These are phyloP conservation scores for Elephantulus edwardii DNA, from an alignment of 2,113 vertebrate species.

Conservation along the genomic window DNA sequence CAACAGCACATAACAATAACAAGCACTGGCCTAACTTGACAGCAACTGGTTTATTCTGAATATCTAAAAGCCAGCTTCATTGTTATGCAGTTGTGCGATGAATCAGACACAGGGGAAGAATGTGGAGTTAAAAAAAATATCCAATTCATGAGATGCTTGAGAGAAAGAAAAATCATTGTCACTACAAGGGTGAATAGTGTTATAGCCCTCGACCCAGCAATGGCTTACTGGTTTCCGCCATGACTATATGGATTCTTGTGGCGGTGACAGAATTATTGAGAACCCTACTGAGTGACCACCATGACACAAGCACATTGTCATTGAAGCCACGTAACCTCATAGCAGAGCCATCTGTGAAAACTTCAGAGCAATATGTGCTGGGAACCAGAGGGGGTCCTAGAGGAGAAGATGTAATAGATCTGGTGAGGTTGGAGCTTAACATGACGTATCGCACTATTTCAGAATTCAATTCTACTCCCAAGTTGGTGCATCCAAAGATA, in stretches of 20 bases:
- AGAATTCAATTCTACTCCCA: conserved; percentile 34
- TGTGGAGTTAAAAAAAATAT: background rate
- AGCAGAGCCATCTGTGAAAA: background rate
- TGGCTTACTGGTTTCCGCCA: background rate
- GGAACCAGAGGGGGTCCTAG: background rate
- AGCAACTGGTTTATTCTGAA: background rate
- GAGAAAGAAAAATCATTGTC: background rate
- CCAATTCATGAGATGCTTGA: background rate
- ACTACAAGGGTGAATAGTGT: background rate
- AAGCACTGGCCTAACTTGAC: no score
- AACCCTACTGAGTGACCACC: accelerated
- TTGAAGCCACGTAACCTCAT: background rate
- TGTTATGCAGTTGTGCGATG: background rate
- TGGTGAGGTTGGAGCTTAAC: background rate
- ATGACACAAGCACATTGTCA: background rate
- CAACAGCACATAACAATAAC: no score
- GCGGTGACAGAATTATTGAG: background rate
- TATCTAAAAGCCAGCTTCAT: background rate
- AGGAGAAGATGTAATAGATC: background rate
- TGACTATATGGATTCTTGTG: background rate
- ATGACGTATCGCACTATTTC: background rate
- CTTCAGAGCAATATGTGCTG: background rate
- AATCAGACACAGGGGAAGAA: background rate
- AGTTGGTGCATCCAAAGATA: conserved; percentile 31
- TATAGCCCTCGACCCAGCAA: background rate